These are phyloP conservation scores for Diorhabda elongata DNA, from an alignment of 1,140 invertebrate genomes.

Conservation along the genomic window DNA sequence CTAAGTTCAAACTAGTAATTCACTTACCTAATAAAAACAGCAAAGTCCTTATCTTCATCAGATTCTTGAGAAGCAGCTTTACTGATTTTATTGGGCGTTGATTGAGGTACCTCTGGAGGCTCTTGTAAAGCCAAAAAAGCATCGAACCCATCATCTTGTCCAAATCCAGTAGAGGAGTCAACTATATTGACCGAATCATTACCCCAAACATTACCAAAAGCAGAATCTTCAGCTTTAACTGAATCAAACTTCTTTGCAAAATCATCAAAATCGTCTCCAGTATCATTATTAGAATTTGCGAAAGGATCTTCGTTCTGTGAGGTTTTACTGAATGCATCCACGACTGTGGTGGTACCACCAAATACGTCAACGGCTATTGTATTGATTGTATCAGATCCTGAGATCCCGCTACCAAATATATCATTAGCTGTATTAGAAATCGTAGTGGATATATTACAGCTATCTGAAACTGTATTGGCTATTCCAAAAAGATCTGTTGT, in stretches of 20 bases:
- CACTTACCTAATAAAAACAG: conserved; percentile 70
- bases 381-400: conserved; percentile 46
- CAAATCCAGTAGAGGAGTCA: conserved; percentile 33
- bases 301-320: neutral
- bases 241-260: conserved; percentile 84
- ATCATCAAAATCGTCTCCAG: conserved; percentile 68
- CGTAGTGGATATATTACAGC: neutral
- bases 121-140: conserved; percentile 76
- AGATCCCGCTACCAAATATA: conserved; percentile 33
- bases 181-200: conserved; percentile 43
- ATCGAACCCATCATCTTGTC: conserved; percentile 69
- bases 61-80: conserved; percentile 69
- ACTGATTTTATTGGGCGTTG: conserved; percentile 53
- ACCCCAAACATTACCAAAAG: conserved; percentile 47
- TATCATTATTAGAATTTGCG: neutral
- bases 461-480: neutral
- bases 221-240: conserved; percentile 53
- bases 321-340: conserved; percentile 5
- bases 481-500: conserved; percentile 11
- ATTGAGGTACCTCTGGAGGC: conserved; percentile 59
- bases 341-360: neutral
- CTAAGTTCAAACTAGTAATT: neutral
- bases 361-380: conserved; percentile 9
- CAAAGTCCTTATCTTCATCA: conserved; percentile 70
- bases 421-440: neutral